Evolutionary conservation across 2,888 invertebrate genomes (phyloP), one percentile per base, ranked within the genome.

Genomic region (Byasa hedistus): DNA sequence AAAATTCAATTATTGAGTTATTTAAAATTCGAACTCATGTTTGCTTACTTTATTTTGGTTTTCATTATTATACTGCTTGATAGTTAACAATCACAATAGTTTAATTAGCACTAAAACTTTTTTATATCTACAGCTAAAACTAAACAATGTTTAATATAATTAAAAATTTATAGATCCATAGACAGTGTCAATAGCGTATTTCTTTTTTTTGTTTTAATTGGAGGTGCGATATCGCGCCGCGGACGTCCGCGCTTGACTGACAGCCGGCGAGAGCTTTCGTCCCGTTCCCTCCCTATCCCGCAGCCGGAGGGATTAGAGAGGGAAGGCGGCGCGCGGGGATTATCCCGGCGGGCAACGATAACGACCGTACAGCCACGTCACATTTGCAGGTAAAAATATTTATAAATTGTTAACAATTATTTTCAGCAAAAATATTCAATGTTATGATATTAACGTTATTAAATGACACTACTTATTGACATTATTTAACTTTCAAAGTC

Each of bases 251-350:
- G 79, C 73, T 75, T 83, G 83, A 88, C 89, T 89, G 77, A 77
- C 76, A 69, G 70, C 71, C 66, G 71, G 71, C 72, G 75, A 73
- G 44, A 65, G 70, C 69, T 70, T 65, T 66, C 71, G 70, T 77
- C 74, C 73, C 77, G 73, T 71, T 75, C 79, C 77, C 79, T 77
- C 79, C 76, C 79, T 44, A 60, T 55, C 65, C 64, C 59, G 70
- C 77, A 70, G 82, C 85, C 83, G 78, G 85, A 84, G 85, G 85
- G 83, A 83, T 69, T 73, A 75, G 77, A 79, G 76, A 76, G 78
- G 75, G 79, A 75, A 74, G 79, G 76, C 79, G 78, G 79, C 57
- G 19, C 32, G 27, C 17, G 75, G 74, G 79, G 66, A 72, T 69
- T 62, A 68, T 66, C 69, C 69, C 64, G 56, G 57, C 61, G 65